phyloP scores from a whole-genome alignment of 1,140 invertebrate genomes.

The Cotesia glomerata region DNA sequence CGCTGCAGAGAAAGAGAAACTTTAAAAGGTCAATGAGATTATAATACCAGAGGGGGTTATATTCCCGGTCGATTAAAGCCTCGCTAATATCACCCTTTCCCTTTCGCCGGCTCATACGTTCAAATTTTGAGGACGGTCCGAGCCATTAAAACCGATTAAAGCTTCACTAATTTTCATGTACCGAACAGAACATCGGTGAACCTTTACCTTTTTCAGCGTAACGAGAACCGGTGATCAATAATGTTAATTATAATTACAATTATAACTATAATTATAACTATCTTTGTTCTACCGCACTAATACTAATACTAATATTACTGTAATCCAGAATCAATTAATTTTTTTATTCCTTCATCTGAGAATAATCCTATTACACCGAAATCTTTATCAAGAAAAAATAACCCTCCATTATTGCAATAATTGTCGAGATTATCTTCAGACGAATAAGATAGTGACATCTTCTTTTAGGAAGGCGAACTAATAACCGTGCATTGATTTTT shows the following conservation, averaged over 20 bases:
- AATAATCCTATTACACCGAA: no score
- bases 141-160: slow-evolving; percentile 23
- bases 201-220: neutral
- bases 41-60: slow-evolving; percentile 27
- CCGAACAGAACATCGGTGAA: neutral
- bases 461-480: no score
- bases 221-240: slow-evolving; percentile 1
- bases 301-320: no score
- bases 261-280: no score
- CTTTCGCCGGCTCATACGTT: slow-evolving; percentile 20
- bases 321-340: no score
- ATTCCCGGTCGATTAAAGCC: slow-evolving; percentile 31
- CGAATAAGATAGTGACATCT: no score
- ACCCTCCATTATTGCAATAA: no score
- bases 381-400: no score
- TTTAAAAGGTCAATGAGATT: slow-evolving; percentile 27
- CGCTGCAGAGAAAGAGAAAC: neutral
- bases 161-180: slow-evolving; percentile 15
- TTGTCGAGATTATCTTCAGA: no score
- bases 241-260: neutral
- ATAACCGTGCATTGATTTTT: no score
- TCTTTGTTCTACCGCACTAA: no score
- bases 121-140: slow-evolving; percentile 13
- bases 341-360: no score
- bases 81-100: slow-evolving; percentile 27